Evolutionary conservation across 2,888 invertebrate species (phyloP).

Genomic region (Eupsilia transversa): DNA sequence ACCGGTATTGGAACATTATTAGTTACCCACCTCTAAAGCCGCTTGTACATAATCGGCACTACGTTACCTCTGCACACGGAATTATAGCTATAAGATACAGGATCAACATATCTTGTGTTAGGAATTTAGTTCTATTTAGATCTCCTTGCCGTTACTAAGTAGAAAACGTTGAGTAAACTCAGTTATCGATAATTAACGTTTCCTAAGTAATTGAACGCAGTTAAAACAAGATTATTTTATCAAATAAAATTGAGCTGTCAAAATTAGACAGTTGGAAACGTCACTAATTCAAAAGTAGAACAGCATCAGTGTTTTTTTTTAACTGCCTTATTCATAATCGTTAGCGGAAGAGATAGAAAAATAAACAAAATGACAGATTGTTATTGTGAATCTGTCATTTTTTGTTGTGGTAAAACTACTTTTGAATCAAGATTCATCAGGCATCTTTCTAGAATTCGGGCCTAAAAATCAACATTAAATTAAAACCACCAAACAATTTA

Average conservation of each 20-base stretch:
- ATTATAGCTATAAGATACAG: slow-evolving; percentile 52
- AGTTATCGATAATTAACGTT: background rate
- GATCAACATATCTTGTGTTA: slow-evolving; percentile 55
- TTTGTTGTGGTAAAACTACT: too few species aligned
- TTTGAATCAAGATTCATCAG: background rate
- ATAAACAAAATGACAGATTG: too few species aligned
- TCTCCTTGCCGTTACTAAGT: slow-evolving; percentile 23
- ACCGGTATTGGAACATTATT: slow-evolving; percentile 36
- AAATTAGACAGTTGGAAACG: background rate
- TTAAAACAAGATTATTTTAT: background rate
- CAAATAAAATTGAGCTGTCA: background rate
- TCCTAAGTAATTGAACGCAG: background rate
- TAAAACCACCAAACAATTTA: slow-evolving; percentile 8
- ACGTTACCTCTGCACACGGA: slow-evolving; percentile 44
- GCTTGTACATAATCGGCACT: slow-evolving; percentile 54
- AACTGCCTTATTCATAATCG: too few species aligned
- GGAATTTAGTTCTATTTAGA: slow-evolving; percentile 39
- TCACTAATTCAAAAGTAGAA: slow-evolving; percentile 17
- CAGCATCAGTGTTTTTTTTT: background rate
- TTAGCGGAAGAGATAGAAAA: too few species aligned
- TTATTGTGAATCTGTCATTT: too few species aligned
- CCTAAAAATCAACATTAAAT: background rate
- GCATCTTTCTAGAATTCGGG: background rate
- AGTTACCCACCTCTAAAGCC: slow-evolving; percentile 38
- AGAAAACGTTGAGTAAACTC: slow-evolving; percentile 13